These are phyloP conservation scores for Stichodactyla mertensii DNA, from an alignment of 64 coral and sea anemone genomes.

Conservation along the genomic window DNA sequence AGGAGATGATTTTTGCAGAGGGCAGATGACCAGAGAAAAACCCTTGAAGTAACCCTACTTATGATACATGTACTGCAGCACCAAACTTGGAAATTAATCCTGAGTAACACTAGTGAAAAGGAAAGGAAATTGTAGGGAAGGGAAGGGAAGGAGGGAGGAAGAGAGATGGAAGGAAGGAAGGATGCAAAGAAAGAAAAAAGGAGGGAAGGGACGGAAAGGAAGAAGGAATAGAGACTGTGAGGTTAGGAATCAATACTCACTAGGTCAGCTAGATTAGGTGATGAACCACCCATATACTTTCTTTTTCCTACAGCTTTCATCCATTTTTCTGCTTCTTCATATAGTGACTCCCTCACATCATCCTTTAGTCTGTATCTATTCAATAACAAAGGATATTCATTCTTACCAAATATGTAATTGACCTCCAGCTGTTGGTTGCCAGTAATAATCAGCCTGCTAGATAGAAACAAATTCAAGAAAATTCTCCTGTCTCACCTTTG, in stretches of 20 bases:
- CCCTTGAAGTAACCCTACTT: no score
- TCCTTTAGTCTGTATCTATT: constrained; percentile 80
- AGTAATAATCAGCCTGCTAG: no score
- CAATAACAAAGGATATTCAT: background rate
- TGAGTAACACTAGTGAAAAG: no score
- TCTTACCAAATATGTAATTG: no score
- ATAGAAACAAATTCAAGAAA: background rate
- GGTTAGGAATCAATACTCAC: constrained; percentile 21
- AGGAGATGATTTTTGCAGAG: no score
- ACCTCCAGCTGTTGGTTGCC: no score
- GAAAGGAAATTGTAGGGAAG: no score
- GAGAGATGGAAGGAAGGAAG: background rate
- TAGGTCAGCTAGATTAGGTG: constrained; percentile 91
- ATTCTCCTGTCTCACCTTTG: constrained; percentile 50
- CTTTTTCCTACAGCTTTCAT: constrained; percentile 90
- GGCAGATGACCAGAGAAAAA: no score
- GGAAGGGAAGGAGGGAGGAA: no score
- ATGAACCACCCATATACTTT: constrained; percentile 83
- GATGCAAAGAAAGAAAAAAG: background rate
- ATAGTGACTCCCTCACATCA: constrained; percentile 85
- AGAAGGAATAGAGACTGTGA: background rate
- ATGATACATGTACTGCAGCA: no score
- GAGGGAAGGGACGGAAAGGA: background rate
- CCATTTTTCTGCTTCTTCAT: constrained; percentile 91
- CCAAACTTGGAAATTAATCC: no score